phyloP scores from a whole-genome alignment of 2,888 invertebrate species.

The Lepidocyrtinus sp. region DNA sequence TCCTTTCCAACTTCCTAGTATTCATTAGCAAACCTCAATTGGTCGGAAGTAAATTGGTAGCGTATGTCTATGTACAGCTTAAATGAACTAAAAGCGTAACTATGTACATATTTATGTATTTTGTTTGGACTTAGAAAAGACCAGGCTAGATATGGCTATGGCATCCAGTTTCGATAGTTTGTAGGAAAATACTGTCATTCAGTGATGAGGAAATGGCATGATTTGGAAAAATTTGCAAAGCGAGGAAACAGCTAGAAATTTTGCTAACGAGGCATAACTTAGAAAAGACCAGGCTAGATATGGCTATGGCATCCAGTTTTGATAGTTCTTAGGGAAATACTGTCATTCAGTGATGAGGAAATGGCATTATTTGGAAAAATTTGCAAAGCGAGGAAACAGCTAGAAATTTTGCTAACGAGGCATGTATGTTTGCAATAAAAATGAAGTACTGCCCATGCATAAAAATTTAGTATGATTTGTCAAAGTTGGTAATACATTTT shows the following conservation, averaged over 20 bases:
- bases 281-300: too few species aligned
- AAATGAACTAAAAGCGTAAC: too few species aligned
- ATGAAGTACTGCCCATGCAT: background rate
- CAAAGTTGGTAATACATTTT: background rate
- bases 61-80: too few species aligned
- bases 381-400: conserved; percentile 29
- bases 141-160: too few species aligned
- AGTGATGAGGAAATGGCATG: conserved; percentile 51
- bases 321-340: background rate
- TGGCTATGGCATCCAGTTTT: too few species aligned
- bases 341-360: conserved; percentile 24
- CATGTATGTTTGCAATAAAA: conserved; percentile 6
- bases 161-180: background rate
- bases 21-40: too few species aligned
- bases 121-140: too few species aligned
- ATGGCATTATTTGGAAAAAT: conserved; percentile 49
- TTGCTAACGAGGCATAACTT: conserved; percentile 10
- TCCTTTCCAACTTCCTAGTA: too few species aligned
- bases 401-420: conserved; percentile 9
- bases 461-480: conserved; percentile 3
- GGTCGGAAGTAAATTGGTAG: too few species aligned
- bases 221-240: conserved; percentile 44
- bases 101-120: too few species aligned
- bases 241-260: conserved; percentile 1
- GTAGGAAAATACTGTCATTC: background rate